Evolutionary conservation across 2,888 invertebrate genomes (phyloP).

Genomic region (Eucriotettix oculatus): DNA sequence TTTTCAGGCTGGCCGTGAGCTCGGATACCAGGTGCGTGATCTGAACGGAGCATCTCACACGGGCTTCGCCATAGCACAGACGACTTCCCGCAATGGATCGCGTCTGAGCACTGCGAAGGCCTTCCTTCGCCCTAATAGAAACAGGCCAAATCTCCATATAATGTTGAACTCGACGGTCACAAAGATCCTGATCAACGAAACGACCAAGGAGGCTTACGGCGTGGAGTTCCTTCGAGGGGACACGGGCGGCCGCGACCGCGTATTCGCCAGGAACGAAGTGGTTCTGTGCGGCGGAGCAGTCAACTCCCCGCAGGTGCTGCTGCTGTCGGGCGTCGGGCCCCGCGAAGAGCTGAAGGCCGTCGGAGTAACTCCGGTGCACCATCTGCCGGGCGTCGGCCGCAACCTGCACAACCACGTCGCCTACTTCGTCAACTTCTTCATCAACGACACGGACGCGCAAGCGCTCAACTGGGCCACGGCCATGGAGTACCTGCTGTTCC

Average conservation of each 20-base stretch:
- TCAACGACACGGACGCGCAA: constrained; percentile 69
- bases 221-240: constrained; percentile 45
- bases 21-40: constrained; percentile 55
- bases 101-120: constrained; percentile 67
- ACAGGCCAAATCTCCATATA: constrained; percentile 63
- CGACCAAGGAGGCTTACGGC: constrained; percentile 49
- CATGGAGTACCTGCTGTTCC: constrained; percentile 75
- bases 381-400: constrained; percentile 64
- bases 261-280: constrained; percentile 9
- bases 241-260: constrained; percentile 32
- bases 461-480: constrained; percentile 85
- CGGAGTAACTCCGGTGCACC: constrained; percentile 48
- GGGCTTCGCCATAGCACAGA: constrained; percentile 78
- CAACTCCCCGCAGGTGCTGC: constrained; percentile 81
- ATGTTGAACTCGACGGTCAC: constrained; percentile 69
- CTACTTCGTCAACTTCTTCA: constrained; percentile 57
- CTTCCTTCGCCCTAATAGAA: constrained; percentile 60
- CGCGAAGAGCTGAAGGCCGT: constrained; percentile 41
- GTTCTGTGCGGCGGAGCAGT: constrained; percentile 53
- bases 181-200: constrained; percentile 41
- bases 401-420: constrained; percentile 81
- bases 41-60: constrained; percentile 65
- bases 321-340: constrained; percentile 80
- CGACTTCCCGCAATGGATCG: constrained; percentile 71
- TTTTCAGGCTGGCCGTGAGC: constrained; percentile 3